Conservation (phyloP, 2,797 vertebrate genomes). For the Cephalopachus bancanus region DNA sequence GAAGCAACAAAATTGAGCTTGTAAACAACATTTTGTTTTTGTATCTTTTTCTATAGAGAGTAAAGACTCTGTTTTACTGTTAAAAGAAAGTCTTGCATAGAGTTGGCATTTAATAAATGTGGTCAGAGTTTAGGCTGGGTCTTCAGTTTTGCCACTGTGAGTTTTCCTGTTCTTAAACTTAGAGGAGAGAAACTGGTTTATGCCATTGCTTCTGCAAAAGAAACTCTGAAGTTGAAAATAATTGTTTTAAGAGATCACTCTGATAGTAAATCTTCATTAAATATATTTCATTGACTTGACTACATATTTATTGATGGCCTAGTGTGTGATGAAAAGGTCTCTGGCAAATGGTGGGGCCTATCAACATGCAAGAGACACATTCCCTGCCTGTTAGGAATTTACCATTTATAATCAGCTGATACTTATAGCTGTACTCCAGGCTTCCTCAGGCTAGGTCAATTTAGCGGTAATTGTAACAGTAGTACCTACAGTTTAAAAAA, state of each 20-base stretch:
- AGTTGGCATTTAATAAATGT: background rate
- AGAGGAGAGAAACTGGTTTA: background rate
- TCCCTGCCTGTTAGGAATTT: background rate
- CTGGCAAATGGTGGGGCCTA: background rate
- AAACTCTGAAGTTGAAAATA: constrained; percentile 9
- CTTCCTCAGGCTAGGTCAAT: background rate
- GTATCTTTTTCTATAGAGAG: background rate
- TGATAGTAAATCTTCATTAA: constrained; percentile 2
- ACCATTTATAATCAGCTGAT: background rate
- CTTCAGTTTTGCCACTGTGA: background rate
- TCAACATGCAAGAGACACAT: background rate
- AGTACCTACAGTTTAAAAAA: background rate
- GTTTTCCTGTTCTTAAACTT: background rate
- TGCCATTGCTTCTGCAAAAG: background rate
- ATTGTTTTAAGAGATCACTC: background rate
- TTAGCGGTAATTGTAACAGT: background rate
- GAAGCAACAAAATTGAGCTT: background rate
- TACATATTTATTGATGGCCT: background rate
- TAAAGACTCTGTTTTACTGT: background rate
- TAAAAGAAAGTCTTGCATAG: background rate
- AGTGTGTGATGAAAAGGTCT: background rate
- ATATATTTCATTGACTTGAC: background rate
- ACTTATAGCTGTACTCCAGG: background rate
- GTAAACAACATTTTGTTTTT: background rate
- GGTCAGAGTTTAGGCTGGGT: background rate